phyloP scores from a whole-genome alignment of 1,140 invertebrate genomes.

The Papilio xuthus region DNA sequence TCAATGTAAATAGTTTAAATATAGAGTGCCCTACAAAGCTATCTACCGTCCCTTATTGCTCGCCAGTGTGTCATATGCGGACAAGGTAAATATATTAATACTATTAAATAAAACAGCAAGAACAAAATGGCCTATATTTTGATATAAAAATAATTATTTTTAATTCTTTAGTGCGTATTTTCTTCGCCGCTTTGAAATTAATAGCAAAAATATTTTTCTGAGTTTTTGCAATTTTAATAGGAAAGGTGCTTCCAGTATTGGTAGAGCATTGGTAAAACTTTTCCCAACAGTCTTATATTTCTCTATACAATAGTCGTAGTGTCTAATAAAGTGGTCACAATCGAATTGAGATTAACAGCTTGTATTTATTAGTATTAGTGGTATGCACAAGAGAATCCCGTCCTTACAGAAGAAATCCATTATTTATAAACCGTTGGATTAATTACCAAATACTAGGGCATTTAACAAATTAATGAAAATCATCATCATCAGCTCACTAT shows the following conservation, averaged over 20 bases:
- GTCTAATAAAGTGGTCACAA: slow-evolving; percentile 80
- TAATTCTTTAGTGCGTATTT: neutral
- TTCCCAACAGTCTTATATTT: slow-evolving; percentile 75
- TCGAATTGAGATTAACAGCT: slow-evolving; percentile 78
- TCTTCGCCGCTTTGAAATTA: neutral
- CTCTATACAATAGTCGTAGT: slow-evolving; percentile 68
- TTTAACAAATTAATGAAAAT: no score
- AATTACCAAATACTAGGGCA: no score
- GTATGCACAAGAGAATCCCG: slow-evolving; percentile 40
- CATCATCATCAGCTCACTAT: no score
- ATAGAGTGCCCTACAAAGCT: neutral
- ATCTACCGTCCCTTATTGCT: neutral
- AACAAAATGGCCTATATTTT: neutral
- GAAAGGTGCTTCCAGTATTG: slow-evolving; percentile 45
- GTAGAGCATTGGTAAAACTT: slow-evolving; percentile 55
- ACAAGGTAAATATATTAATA: slow-evolving; percentile 1
- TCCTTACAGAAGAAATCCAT: no score
- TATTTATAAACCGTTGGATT: no score
- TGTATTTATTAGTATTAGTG: slow-evolving; percentile 69
- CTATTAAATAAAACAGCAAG: neutral
- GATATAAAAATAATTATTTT: neutral
- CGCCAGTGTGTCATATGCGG: neutral
- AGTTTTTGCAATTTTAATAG: neutral
- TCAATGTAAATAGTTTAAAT: slow-evolving; percentile 1
- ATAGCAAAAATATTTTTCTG: neutral